phyloP scores from a whole-genome alignment of 2,113 vertebrate genomes.

The Sterrhoptilus dennistouni region DNA sequence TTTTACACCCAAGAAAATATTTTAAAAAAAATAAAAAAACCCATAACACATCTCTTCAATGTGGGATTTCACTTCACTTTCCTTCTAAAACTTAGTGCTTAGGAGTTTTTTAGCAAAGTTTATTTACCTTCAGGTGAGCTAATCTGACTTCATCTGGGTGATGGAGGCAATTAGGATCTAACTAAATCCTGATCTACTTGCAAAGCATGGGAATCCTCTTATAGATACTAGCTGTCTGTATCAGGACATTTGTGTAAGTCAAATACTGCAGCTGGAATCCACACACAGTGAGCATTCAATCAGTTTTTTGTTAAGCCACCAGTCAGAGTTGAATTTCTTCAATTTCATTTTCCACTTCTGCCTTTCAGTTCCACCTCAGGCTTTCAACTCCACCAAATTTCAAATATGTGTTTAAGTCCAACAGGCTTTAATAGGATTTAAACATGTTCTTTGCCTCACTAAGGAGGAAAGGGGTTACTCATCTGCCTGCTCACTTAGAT shows the following conservation, averaged over 20 bases:
- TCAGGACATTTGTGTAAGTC: not conserved
- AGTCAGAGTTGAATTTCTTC: not conserved
- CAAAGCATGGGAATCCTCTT: fast-evolving
- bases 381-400: not conserved
- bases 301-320: not conserved
- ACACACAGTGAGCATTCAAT: fast-evolving
- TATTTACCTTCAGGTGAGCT: not conserved
- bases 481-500: not conserved
- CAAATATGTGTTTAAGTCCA: not conserved
- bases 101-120: not conserved
- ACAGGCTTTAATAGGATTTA: not conserved
- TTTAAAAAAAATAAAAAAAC: not conserved
- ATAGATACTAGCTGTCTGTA: not conserved
- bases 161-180: not conserved
- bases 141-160: not conserved
- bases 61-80: not conserved
- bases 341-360: not conserved
- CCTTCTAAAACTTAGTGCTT: not conserved
- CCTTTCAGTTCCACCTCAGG: not conserved
- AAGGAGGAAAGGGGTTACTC: not conserved
- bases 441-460: not conserved
- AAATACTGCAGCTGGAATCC: not conserved
- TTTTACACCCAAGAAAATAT: not conserved
- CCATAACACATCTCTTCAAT: not conserved
- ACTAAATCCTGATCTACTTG: not conserved